Evolutionary conservation across 2,113 vertebrate species (phyloP).

Genomic region (Hydrochoerus hydrochaeris): DNA sequence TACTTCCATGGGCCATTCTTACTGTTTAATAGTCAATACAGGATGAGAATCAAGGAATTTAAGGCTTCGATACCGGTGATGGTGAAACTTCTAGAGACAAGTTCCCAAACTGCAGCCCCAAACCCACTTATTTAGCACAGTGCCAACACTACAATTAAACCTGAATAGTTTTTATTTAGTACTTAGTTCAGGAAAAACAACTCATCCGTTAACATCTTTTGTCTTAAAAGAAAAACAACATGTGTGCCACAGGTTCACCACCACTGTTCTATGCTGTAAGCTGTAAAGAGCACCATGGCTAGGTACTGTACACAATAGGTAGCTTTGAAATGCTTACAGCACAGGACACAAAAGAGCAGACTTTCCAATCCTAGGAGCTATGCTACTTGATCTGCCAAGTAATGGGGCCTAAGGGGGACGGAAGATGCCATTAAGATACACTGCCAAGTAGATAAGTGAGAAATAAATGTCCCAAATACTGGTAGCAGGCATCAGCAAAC

Average conservation of each 20-base stretch:
- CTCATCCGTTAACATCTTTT: background rate
- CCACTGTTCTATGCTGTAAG: background rate
- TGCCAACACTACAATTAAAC: background rate
- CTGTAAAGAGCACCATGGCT: fast-evolving
- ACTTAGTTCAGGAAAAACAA: background rate
- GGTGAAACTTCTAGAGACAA: background rate
- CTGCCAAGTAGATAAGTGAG: constrained; percentile 38
- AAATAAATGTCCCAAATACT: constrained; percentile 11
- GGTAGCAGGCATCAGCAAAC: background rate
- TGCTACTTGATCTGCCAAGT: background rate
- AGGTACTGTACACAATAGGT: background rate
- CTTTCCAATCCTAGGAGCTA: background rate
- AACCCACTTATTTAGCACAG: background rate
- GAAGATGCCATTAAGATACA: background rate
- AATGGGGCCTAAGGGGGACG: background rate
- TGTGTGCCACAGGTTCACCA: background rate
- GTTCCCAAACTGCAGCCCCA: background rate
- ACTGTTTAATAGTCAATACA: background rate
- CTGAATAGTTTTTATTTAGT: background rate
- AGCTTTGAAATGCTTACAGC: background rate
- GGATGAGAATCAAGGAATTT: background rate
- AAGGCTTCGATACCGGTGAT: background rate
- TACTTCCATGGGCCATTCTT: background rate
- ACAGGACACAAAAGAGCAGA: background rate
- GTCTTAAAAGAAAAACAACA: background rate